Conservation (phyloP, 1,140 invertebrate species). For the Eufriesea mexicana region DNA sequence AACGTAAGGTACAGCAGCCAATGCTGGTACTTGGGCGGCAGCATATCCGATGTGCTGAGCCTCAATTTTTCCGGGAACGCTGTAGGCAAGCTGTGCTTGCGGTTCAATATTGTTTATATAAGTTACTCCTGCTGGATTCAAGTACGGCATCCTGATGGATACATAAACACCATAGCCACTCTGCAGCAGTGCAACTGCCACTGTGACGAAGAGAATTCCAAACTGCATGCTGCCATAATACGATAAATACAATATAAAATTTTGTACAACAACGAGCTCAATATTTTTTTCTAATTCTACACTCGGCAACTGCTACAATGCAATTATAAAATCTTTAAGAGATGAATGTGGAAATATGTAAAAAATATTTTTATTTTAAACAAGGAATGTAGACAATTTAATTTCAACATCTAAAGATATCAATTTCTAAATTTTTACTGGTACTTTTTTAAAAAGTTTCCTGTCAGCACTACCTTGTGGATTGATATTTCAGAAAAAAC, state of each 20-base stretch:
- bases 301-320: not conserved
- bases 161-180: slow-evolving; percentile 72
- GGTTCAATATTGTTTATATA: slow-evolving; percentile 75
- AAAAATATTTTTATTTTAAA: not conserved
- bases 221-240: slow-evolving; percentile 70
- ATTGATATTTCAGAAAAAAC: too few relatives aligned
- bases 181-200: slow-evolving; percentile 75
- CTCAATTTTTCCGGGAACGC: slow-evolving; percentile 71
- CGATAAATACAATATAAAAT: not conserved
- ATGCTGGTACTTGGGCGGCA: slow-evolving; percentile 71
- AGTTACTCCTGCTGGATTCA: slow-evolving; percentile 81
- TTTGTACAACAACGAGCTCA: not conserved
- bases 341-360: not conserved
- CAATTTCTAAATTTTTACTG: too few relatives aligned
- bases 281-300: not conserved
- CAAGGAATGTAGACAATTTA: too few relatives aligned
- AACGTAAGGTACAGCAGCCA: slow-evolving; percentile 81
- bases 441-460: too few relatives aligned
- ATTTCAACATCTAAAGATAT: too few relatives aligned
- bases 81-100: slow-evolving; percentile 63
- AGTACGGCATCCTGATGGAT: slow-evolving; percentile 79
- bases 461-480: too few relatives aligned
- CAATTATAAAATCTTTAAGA: not conserved
- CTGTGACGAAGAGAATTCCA: slow-evolving; percentile 61
- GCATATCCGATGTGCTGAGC: slow-evolving; percentile 76